Conservation (phyloP, 2,888 invertebrate species). For the Catocala sponsa region DNA sequence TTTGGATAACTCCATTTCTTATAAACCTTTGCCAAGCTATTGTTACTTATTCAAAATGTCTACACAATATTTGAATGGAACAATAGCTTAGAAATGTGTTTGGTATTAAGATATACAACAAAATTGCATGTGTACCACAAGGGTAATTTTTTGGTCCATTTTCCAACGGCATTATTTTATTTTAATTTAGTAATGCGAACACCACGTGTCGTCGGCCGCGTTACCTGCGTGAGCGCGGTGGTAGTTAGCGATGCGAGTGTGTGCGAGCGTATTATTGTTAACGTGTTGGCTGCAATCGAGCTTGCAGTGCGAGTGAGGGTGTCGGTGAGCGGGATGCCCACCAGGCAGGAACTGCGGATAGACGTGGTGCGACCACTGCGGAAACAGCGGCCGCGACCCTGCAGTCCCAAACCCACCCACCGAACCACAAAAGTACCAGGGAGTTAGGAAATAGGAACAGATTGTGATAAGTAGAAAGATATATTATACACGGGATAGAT, state of each 20-base stretch:
- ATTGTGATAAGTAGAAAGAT: constrained; percentile 5
- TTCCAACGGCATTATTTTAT: background rate
- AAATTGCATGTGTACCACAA: constrained; percentile 4
- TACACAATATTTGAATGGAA: background rate
- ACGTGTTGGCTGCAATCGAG: constrained; percentile 84
- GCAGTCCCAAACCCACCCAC: constrained; percentile 19
- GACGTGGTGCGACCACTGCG: constrained; percentile 98
- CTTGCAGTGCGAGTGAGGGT: constrained; percentile 89
- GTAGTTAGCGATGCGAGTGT: constrained; percentile 86
- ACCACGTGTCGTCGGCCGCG: constrained; percentile 68
- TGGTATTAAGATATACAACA: background rate
- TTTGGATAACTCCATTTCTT: too few relatives aligned
- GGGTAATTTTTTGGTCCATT: background rate
- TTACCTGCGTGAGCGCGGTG: constrained; percentile 87
- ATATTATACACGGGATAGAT: constrained; percentile 1
- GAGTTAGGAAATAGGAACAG: constrained; percentile 21
- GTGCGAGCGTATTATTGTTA: constrained; percentile 84
- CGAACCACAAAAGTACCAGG: constrained; percentile 25
- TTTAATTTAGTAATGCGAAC: constrained; percentile 61
- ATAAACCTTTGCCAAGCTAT: too few relatives aligned
- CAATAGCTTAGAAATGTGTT: background rate
- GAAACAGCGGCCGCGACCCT: constrained; percentile 95
- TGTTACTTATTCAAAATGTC: too few relatives aligned
- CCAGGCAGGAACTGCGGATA: constrained; percentile 98
- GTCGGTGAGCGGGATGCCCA: constrained; percentile 91